A percentile compares a stretch with the other conserved stretches of the same genome.
phyloP scores from a whole-genome alignment of 2,888 invertebrate genomes.

The Archaeoteleia sp. region DNA sequence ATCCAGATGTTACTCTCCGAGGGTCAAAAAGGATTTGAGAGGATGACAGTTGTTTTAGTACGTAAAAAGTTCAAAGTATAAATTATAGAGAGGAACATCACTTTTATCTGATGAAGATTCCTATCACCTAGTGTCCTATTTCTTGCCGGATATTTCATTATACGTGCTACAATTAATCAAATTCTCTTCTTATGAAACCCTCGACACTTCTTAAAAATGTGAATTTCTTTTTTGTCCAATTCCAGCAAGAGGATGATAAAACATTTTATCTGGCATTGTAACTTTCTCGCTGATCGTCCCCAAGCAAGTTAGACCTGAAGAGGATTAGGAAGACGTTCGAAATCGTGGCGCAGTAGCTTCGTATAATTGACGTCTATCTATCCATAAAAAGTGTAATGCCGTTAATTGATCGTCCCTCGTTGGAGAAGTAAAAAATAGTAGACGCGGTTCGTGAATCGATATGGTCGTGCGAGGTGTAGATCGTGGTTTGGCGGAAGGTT shows the following conservation, averaged over 20 bases:
- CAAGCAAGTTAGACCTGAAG: background rate
- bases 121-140: conserved; percentile 8
- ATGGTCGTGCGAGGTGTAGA: conserved; percentile 55
- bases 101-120: conserved; percentile 20
- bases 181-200: background rate
- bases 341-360: background rate
- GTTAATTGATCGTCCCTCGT: conserved; percentile 9
- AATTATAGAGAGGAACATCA: conserved; percentile 21
- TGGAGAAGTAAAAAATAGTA: conserved; percentile 11
- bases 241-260: too few species aligned
- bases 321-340: background rate
- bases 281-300: too few species aligned
- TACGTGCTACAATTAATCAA: conserved; percentile 1
- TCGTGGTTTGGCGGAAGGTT: conserved; percentile 59
- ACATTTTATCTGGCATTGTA: too few species aligned
- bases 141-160: background rate
- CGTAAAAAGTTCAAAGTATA: conserved; percentile 26
- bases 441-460: conserved; percentile 30
- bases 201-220: background rate
- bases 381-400: conserved; percentile 11
- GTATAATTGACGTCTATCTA: conserved; percentile 3
- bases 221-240: too few species aligned
- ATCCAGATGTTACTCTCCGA: conserved; percentile 43
- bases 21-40: conserved; percentile 26
- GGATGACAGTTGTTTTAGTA: conserved; percentile 19